phyloP scores from a whole-genome alignment of 92 coral and sea anemone genomes.

The Actinostola sp. region DNA sequence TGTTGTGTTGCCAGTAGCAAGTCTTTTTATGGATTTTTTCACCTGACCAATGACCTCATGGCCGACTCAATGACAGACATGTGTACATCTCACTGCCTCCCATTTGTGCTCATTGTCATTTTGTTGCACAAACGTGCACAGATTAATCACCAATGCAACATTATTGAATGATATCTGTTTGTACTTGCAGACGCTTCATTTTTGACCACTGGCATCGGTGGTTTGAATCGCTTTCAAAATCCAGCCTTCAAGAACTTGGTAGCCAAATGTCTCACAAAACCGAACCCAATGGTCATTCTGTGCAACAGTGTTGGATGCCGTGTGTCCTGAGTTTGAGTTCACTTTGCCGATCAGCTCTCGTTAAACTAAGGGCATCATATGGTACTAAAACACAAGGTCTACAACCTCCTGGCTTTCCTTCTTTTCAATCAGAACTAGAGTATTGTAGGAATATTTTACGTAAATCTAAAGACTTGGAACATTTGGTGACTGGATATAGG shows the following conservation, averaged over 20 bases:
- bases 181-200: constrained; percentile 59
- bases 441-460: constrained; percentile 21
- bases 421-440: constrained; percentile 8
- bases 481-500: constrained; percentile 11
- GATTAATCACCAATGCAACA: too few relatives aligned
- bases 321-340: constrained; percentile 37
- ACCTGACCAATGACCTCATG: too few relatives aligned
- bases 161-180: not conserved
- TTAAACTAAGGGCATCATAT: constrained; percentile 10
- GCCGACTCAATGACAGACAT: too few relatives aligned
- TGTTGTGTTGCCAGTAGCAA: too few relatives aligned
- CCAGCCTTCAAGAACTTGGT: constrained; percentile 27
- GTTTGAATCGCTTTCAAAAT: constrained; percentile 41
- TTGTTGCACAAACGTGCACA: too few relatives aligned
- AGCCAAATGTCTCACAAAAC: not conserved
- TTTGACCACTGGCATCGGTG: constrained; percentile 56
- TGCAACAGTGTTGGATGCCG: constrained; percentile 34
- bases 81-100: too few relatives aligned
- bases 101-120: too few relatives aligned
- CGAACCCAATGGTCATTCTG: not conserved
- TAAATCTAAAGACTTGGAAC: constrained; percentile 10
- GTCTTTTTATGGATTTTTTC: too few relatives aligned
- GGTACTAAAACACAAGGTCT: constrained; percentile 5
- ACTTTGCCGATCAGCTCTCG: constrained; percentile 31
- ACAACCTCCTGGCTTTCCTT: not conserved